These are phyloP conservation scores for Rhopalosiphum nymphaeae DNA, from an alignment of 2,888 invertebrate species.

Conservation along the genomic window DNA sequence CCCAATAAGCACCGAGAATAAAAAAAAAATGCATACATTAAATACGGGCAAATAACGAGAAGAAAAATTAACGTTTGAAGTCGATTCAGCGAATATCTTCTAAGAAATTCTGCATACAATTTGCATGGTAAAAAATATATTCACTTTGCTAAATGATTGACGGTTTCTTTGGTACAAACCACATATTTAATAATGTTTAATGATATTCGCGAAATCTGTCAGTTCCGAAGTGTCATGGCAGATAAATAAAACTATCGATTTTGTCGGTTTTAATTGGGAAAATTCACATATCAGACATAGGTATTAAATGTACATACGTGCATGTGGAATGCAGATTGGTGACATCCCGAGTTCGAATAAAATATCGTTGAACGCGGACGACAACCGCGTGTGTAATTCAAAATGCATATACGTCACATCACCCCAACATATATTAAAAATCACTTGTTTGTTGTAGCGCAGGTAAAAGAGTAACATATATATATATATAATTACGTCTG, in stretches of 20 bases:
- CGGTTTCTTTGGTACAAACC: background rate
- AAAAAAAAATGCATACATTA: background rate
- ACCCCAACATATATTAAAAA: background rate
- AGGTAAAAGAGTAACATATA: background rate
- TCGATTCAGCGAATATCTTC: background rate
- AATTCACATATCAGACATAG: background rate
- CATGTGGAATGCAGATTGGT: background rate
- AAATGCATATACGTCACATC: background rate
- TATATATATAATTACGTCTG: no score
- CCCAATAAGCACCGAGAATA: background rate
- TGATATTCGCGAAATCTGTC: background rate
- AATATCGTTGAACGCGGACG: background rate
- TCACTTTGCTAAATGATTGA: background rate
- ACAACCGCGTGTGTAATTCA: background rate
- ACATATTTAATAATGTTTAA: background rate
- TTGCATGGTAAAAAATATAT: background rate
- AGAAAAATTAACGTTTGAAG: conserved; percentile 3
- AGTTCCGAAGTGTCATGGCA: background rate
- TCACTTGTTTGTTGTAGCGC: background rate
- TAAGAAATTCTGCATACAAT: background rate
- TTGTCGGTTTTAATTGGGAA: background rate
- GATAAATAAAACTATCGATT: background rate
- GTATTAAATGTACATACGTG: background rate
- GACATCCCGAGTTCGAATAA: background rate
- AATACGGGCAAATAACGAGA: background rate